Conservation (phyloP, 2,113 vertebrate species). For the Hippolais icterina region DNA sequence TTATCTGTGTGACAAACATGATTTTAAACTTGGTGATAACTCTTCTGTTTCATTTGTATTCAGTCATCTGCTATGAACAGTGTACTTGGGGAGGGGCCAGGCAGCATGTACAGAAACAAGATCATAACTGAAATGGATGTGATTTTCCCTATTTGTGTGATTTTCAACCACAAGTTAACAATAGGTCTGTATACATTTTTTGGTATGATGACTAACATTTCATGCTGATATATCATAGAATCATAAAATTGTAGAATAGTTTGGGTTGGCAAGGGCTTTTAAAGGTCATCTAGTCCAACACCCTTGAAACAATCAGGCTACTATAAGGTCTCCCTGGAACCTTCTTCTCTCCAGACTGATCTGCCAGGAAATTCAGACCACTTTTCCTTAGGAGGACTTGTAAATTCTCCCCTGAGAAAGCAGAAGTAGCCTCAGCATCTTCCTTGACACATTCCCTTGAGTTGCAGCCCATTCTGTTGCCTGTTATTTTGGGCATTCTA, state of each 20-base stretch:
- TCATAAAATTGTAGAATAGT: not conserved
- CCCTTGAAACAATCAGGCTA: not conserved
- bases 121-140: not conserved
- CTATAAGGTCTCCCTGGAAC: not conserved
- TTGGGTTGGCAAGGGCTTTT: not conserved
- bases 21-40: not conserved
- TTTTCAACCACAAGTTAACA: not conserved
- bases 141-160: not conserved
- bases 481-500: not conserved
- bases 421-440: not conserved
- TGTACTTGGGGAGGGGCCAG: not conserved
- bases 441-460: not conserved
- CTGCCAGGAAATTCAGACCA: not conserved
- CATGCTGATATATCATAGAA: not conserved
- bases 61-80: not conserved
- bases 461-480: not conserved
- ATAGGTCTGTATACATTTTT: not conserved
- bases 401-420: not conserved
- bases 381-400: not conserved
- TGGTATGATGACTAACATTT: not conserved
- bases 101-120: not conserved
- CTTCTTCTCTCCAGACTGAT: not conserved
- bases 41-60: not conserved
- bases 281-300: not conserved
- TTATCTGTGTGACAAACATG: not conserved